phyloP scores from a whole-genome alignment of 2,797 vertebrate species.

The Clarias platycephalus region DNA sequence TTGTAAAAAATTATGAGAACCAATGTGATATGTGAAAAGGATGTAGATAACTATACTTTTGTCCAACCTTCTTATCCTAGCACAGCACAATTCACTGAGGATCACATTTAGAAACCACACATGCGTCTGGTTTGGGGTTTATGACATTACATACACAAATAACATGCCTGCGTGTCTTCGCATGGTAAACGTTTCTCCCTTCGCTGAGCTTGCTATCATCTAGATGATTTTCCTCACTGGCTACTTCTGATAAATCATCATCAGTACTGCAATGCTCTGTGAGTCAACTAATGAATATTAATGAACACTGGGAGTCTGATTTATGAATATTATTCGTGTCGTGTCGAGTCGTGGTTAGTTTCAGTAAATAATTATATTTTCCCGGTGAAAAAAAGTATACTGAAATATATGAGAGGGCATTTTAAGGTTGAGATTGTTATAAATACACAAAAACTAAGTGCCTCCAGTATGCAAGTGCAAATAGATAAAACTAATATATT shows the following conservation, averaged over 20 bases:
- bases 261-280: background rate
- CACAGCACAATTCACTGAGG: background rate
- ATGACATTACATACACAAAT: background rate
- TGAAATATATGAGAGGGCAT: background rate
- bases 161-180: background rate
- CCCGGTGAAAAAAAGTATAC: background rate
- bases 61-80: background rate
- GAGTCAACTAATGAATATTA: conserved; percentile 25
- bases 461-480: too few species aligned
- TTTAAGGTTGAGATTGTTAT: background rate
- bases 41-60: background rate
- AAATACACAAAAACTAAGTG: background rate
- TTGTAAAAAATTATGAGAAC: background rate
- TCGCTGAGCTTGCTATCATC: background rate
- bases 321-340: background rate
- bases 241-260: conserved; percentile 15
- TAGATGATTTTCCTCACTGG: conserved; percentile 6
- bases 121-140: background rate
- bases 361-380: background rate
- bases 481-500: too few species aligned
- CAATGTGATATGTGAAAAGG: background rate
- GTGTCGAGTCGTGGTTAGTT: background rate
- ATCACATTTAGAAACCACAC: background rate
- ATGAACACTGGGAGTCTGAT: background rate
- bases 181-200: background rate